Percentiles rank a stretch among this genome's conserved stretches.
These are phyloP conservation scores for Tribolium castaneum DNA, from an alignment of 1,140 invertebrate genomes.

Conservation along the genomic window DNA sequence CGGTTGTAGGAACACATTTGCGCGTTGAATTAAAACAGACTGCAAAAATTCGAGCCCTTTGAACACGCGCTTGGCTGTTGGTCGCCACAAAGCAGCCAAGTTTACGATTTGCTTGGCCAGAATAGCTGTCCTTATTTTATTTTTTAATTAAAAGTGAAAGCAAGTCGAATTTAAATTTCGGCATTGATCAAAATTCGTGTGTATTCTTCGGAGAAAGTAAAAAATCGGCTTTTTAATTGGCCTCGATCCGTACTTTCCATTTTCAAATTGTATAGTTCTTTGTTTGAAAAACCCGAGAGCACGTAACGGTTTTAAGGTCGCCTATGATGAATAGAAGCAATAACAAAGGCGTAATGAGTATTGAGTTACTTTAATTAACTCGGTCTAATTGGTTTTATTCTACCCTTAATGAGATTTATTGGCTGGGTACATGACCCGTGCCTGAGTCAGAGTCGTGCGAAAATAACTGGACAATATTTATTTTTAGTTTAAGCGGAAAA, in stretches of 20 bases:
- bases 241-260: constrained; percentile 24
- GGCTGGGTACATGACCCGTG: neutral
- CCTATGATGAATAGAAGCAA: neutral
- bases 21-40: neutral
- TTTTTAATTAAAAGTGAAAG: neutral
- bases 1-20: constrained; percentile 6
- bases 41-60: neutral
- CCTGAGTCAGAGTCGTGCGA: neutral
- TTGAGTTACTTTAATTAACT: neutral
- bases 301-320: constrained; percentile 26
- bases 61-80: neutral
- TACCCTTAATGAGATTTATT: neutral
- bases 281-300: neutral
- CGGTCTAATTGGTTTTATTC: neutral
- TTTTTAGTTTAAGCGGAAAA: neutral
- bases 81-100: neutral
- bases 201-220: constrained; percentile 13
- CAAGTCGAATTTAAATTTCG: neutral
- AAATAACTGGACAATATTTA: neutral
- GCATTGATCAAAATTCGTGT: neutral
- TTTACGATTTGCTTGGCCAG: neutral
- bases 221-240: constrained; percentile 14
- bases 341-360: neutral
- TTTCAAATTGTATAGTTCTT: constrained; percentile 24
- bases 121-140: neutral